These are phyloP conservation scores for Zophobas morio DNA, from an alignment of 1,140 invertebrate species.

Conservation along the genomic window DNA sequence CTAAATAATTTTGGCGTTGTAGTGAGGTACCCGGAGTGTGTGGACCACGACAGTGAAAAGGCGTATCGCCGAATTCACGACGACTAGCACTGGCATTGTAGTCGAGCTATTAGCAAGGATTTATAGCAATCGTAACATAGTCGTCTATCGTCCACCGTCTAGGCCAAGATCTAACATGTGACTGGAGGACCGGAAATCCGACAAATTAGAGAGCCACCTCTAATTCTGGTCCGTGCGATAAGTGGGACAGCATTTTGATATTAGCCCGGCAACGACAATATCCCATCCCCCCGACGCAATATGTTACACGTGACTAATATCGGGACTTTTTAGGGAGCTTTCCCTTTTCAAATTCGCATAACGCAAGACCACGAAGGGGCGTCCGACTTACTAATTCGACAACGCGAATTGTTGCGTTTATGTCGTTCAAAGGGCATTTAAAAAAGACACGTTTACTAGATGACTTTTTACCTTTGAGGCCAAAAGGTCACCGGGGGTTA, in stretches of 20 bases:
- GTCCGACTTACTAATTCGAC: conserved; percentile 43
- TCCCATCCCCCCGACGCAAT: conserved; percentile 35
- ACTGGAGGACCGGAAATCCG: neutral
- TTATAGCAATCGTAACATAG: conserved; percentile 64
- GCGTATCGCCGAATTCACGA: conserved; percentile 63
- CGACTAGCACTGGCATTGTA: conserved; percentile 63
- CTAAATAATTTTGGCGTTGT: conserved; percentile 46
- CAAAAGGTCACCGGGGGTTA: conserved; percentile 63
- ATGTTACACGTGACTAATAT: conserved; percentile 48
- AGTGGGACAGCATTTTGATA: conserved; percentile 17
- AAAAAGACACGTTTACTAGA: conserved; percentile 49
- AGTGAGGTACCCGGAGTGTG: conserved; percentile 42
- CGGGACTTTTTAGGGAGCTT: conserved; percentile 43
- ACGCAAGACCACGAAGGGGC: conserved; percentile 35
- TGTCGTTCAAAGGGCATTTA: conserved; percentile 46
- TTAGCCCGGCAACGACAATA: conserved; percentile 10
- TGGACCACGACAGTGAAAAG: conserved; percentile 63
- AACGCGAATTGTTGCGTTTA: conserved; percentile 33
- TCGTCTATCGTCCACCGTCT: conserved; percentile 44
- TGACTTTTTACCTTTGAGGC: conserved; percentile 62
- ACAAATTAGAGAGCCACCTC: conserved; percentile 9
- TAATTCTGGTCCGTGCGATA: conserved; percentile 11
- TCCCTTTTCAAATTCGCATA: conserved; percentile 45
- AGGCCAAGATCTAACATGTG: conserved; percentile 40
- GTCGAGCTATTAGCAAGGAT: conserved; percentile 64